Evolutionary conservation across 2,797 vertebrate species (phyloP), one percentile per base, ranked within the genome.

Genomic region (Sylvilagus floridanus): DNA sequence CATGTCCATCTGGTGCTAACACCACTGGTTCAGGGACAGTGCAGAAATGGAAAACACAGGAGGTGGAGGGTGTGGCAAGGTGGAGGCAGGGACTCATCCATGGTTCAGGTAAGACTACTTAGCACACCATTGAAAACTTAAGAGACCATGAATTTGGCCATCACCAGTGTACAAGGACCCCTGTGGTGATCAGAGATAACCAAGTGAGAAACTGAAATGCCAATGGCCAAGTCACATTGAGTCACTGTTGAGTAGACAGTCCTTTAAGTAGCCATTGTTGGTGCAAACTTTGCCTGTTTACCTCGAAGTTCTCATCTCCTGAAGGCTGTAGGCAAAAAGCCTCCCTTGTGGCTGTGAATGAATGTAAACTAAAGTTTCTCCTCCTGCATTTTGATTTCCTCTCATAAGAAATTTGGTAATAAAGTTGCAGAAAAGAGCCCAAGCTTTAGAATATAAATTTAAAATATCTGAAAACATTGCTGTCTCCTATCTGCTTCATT

Each of bases 361-460:
- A 77, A 52, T 35, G 6, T 71, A 66, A 79, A 32, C 24, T 30
- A 66, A 76, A 84, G 42, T 17, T 50, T 87, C 16, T 84, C 54
- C 77, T 68, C 66, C 28, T 91, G 72, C 84, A 65, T 86, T 94
- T 96, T 84, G 52, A 71, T 83, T 79, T 84, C 84, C 63, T 84
- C 78, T 62, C 57, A 60, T 85, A 87, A n/a, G n/a, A 73, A 35
- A n/a, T 72, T 87, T 76, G 28, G 19, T 88, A 57, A 68, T 66
- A 54, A 8, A 68, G 16, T 89, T 79, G 32, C 72, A 75, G 71
- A 13, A 66, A 92, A 75, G 77, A 92, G 5, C 4, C 63, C 73
- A 32, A 87, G 42, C 62, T 91, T 91, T 84, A 76, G 50, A 88
- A 85, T 84, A 82, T 71, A 90, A 76, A 93, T 83, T 86, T 91